Base-by-base conservation (phyloP, 2,113 vertebrate species). In the Amblyopsis rosae region DNA sequence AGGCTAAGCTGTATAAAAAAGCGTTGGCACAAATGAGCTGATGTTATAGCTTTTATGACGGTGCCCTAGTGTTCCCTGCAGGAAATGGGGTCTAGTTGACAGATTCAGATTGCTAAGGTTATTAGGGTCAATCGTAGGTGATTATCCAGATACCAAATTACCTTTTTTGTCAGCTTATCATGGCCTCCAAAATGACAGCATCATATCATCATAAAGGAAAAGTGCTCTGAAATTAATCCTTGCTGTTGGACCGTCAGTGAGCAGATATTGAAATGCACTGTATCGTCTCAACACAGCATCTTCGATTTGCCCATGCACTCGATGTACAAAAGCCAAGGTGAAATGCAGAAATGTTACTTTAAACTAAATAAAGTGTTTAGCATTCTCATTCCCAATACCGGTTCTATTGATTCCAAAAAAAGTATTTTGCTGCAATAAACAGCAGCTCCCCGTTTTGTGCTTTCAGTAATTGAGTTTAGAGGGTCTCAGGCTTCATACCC, bases 401-500 rank as follows among this genome's bases (percentile, higher is more conserved):
- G 59, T 77, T 51, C 13, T 65, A 33, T 51, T 16, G 77, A 73
- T 65, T 62, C 62, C 71, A 75, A 73, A 62, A 73, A 62, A 54
- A 64, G 71, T 66, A 59, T 32, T 77, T 65, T 73, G 68, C 72
- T 62, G 65, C 64, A 46, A 60, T 79, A 35, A 65, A 60, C 32
- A 65, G 61, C 77, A 61, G 66, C 63, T 86, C 81, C 82, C 77
- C 79, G 76, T 76, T 80, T 88, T 90, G 88, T 90, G 86, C 88
- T 88, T 87, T 76, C 71, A 65, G 48, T 70, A 16, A 45, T 62
- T 76, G 63, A 77, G 81, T 80, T 87, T 57, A 75, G 67, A 50
- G 62, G 75, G 65, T 70, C 72, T 64, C 80, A 77, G 76, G 60
- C 59, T 82, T 3, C 19, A 84, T 65, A 80, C 67, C 86, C 82